These are phyloP conservation scores for Australoheros scitulus DNA, from an alignment of 2,113 vertebrate species.

Conservation along the genomic window DNA sequence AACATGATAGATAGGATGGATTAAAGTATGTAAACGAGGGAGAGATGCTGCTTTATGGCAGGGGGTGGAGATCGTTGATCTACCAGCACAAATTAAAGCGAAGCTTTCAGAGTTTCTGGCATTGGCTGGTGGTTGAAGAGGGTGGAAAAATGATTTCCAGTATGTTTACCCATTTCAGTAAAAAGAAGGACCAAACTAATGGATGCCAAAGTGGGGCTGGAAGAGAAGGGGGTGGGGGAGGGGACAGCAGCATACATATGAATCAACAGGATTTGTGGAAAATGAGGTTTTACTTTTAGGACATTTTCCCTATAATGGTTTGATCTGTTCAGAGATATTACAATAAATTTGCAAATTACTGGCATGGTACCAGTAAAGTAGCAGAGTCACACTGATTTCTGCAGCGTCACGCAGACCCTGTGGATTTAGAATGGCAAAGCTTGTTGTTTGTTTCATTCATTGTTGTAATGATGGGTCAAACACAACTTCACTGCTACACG, in stretches of 20 bases:
- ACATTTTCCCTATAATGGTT: neutral
- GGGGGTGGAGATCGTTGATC: neutral
- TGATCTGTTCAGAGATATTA: neutral
- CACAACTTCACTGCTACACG: constrained; percentile 57
- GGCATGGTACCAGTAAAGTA: neutral
- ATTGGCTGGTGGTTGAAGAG: neutral
- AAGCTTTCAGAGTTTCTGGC: constrained; percentile 41
- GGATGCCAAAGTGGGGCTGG: constrained; percentile 3
- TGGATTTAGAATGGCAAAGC: constrained; percentile 36
- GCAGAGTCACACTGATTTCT: neutral
- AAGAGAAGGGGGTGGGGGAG: neutral
- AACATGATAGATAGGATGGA: constrained; percentile 3
- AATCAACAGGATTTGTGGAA: neutral
- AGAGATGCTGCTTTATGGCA: neutral
- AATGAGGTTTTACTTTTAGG: neutral
- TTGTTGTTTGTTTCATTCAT: constrained; percentile 47
- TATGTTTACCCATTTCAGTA: constrained; percentile 40
- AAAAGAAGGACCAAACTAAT: constrained; percentile 41
- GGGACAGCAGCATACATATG: neutral
- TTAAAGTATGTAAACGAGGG: constrained; percentile 34
- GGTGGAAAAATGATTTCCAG: constrained; percentile 51
- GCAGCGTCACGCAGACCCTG: neutral
- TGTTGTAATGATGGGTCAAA: constrained; percentile 72
- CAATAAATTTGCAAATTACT: neutral
- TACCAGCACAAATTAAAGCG: constrained; percentile 30